Evolutionary conservation across 2,797 vertebrate species (phyloP).

Genomic region (Acipenser ruthenus): DNA sequence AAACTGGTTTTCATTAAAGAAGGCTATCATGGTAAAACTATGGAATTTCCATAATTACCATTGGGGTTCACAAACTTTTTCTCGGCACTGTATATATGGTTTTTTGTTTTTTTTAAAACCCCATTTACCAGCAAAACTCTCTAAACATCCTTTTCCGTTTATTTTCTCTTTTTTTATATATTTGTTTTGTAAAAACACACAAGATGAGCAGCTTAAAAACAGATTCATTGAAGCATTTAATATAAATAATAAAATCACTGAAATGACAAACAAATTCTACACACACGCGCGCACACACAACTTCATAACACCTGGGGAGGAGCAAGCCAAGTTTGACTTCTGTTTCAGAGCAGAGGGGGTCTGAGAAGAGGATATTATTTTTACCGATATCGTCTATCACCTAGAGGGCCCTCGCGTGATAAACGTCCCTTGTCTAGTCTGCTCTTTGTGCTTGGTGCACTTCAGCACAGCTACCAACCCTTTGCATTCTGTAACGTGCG

Average conservation of each 20-base stretch:
- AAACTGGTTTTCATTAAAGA: too few species aligned
- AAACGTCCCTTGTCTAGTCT: conserved; percentile 2
- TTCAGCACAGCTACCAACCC: not conserved
- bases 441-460: not conserved
- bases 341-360: conserved; percentile 48
- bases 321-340: conserved; percentile 39
- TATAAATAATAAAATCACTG: conserved; percentile 70
- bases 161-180: not conserved
- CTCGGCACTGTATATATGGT: too few species aligned
- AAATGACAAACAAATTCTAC: conserved; percentile 51
- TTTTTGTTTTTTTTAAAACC: not conserved
- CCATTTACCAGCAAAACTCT: conserved; percentile 41
- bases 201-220: conserved; percentile 48
- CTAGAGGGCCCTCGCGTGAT: not conserved
- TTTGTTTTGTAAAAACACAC: conserved; percentile 8
- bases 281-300: conserved; percentile 29
- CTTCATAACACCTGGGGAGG: not conserved
- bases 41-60: too few species aligned
- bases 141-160: conserved; percentile 41
- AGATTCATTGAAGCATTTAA: conserved; percentile 54
- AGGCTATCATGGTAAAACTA: too few species aligned
- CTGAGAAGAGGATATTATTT: conserved; percentile 40
- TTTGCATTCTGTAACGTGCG: not conserved
- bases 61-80: too few species aligned
- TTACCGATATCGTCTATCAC: not conserved